Conservation (phyloP, 2,888 invertebrate species). For the Archips crataeganus region DNA sequence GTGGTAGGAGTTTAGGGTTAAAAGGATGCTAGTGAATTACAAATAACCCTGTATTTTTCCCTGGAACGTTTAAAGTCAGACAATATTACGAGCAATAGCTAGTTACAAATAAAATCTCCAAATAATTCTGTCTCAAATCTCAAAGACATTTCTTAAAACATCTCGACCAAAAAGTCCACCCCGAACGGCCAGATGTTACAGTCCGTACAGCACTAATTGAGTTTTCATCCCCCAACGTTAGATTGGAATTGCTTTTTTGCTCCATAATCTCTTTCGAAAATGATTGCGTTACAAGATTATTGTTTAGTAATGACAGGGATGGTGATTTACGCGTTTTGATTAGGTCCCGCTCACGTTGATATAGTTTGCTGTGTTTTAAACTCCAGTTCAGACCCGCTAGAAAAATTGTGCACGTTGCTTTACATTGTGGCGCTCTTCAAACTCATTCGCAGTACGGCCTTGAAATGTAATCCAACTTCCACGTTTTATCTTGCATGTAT, state of each 20-base stretch:
- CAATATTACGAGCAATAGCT: too few relatives aligned
- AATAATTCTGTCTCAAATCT: constrained; percentile 21
- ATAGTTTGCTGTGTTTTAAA: neutral
- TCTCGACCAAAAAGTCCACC: constrained; percentile 30
- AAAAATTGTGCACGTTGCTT: too few relatives aligned
- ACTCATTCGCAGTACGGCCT: too few relatives aligned
- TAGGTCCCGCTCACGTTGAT: constrained; percentile 1
- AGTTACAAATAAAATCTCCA: neutral
- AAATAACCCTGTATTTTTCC: too few relatives aligned
- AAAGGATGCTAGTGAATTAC: too few relatives aligned
- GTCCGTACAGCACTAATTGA: constrained; percentile 60
- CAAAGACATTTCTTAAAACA: constrained; percentile 35
- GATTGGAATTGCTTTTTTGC: constrained; percentile 49
- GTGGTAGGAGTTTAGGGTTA: too few relatives aligned
- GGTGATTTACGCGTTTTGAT: constrained; percentile 28
- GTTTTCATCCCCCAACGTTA: constrained; percentile 62
- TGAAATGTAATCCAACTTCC: too few relatives aligned
- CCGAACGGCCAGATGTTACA: constrained; percentile 60
- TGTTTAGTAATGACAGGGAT: constrained; percentile 36
- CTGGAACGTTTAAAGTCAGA: too few relatives aligned
- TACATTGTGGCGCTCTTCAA: too few relatives aligned
- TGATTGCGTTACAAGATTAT: constrained; percentile 46
- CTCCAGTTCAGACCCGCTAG: too few relatives aligned
- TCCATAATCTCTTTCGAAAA: constrained; percentile 46
- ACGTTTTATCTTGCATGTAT: too few relatives aligned